phyloP scores from a whole-genome alignment of 2,888 invertebrate species.

The Synergus itoensis region DNA sequence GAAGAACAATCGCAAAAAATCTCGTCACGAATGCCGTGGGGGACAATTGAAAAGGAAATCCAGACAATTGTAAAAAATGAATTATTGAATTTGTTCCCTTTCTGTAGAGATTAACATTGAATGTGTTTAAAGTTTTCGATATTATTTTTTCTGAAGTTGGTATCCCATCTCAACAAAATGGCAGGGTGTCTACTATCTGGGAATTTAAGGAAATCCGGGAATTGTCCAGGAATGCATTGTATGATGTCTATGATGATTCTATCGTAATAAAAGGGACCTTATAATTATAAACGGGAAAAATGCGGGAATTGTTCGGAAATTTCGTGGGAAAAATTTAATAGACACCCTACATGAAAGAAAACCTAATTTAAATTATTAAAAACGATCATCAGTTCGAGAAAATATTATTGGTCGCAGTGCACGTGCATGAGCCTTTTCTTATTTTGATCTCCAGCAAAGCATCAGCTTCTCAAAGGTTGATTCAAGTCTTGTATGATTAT shows the following conservation, averaged over 20 bases:
- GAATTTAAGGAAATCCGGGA: too few species aligned
- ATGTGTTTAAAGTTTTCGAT: neutral
- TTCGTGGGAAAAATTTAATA: too few species aligned
- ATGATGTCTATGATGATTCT: too few species aligned
- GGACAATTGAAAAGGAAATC: neutral
- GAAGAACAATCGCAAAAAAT: neutral
- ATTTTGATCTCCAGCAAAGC: constrained; percentile 12
- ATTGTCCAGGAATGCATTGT: too few species aligned
- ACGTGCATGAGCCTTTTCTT: neutral
- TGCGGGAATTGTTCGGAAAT: too few species aligned
- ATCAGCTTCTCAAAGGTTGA: constrained; percentile 1
- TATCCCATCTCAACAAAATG: too few species aligned
- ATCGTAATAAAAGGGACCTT: too few species aligned
- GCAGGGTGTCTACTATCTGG: too few species aligned
- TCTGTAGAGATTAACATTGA: neutral
- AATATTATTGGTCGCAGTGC: neutral
- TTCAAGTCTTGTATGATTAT: constrained; percentile 24
- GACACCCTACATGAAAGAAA: neutral
- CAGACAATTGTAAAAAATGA: neutral
- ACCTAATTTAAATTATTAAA: neutral
- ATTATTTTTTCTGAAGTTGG: too few species aligned
- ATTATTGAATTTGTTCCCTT: neutral
- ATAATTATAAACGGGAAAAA: neutral
- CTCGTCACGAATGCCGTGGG: neutral
- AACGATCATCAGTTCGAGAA: neutral